phyloP scores from a whole-genome alignment of 1,140 invertebrate species.

The Neodiprion virginianus region DNA sequence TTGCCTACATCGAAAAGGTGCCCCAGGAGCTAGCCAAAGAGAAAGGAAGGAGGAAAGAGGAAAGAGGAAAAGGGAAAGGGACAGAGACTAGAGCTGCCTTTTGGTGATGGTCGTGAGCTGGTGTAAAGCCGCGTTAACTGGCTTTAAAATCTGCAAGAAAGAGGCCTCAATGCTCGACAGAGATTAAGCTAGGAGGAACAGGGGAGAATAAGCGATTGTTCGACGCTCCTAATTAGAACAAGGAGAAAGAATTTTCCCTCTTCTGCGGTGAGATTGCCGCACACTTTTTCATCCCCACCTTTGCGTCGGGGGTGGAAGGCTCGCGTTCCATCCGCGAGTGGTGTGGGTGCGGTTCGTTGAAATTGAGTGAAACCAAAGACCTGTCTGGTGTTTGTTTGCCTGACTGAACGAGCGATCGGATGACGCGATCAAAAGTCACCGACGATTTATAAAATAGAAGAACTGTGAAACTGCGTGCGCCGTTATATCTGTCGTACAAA shows the following conservation, averaged over 20 bases:
- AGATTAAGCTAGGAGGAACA: too few relatives aligned
- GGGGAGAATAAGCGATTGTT: not conserved
- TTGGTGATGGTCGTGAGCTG: not conserved
- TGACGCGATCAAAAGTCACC: slow-evolving; percentile 1
- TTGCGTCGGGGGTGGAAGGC: too few relatives aligned
- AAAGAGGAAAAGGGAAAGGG: not conserved
- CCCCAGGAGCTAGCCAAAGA: not conserved
- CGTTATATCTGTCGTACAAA: too few relatives aligned
- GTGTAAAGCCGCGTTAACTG: too few relatives aligned
- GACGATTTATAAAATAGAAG: not conserved
- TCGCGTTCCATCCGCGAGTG: too few relatives aligned
- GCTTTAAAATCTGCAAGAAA: not conserved
- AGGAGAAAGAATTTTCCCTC: not conserved
- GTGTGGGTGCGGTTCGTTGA: not conserved
- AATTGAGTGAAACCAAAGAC: not conserved
- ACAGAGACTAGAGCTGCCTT: not conserved
- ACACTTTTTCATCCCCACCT: too few relatives aligned
- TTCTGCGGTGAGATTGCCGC: not conserved
- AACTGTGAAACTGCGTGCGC: too few relatives aligned
- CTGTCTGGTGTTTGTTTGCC: not conserved
- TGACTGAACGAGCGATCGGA: not conserved
- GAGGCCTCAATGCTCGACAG: not conserved
- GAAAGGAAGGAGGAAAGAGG: too few relatives aligned
- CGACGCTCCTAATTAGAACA: not conserved
- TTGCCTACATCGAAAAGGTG: not conserved